Conservation (phyloP, 2,113 vertebrate species). For the Pteropus alecto region DNA sequence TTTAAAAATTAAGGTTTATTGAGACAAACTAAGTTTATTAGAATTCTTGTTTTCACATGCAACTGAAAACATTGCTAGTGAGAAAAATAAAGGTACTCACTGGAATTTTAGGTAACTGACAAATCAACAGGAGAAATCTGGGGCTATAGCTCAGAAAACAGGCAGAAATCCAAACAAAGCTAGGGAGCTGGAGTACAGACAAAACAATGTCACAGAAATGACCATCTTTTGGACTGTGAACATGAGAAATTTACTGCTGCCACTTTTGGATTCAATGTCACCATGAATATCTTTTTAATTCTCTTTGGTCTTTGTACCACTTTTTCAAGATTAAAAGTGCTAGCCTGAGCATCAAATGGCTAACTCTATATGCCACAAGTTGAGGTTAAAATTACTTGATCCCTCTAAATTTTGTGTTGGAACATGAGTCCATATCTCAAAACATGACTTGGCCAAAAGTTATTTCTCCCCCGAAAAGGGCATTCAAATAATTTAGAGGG, state of each 20-base stretch:
- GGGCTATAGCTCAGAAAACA: background rate
- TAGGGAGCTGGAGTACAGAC: background rate
- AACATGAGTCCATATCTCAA: background rate
- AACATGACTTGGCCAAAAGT: background rate
- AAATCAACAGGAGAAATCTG: background rate
- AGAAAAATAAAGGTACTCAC: background rate
- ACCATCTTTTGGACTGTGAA: background rate
- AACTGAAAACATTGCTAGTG: background rate
- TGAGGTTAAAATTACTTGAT: background rate
- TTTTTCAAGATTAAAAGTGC: background rate
- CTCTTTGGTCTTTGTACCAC: background rate
- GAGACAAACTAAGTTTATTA: background rate
- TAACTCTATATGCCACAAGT: background rate
- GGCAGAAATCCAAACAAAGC: background rate
- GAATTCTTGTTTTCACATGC: background rate
- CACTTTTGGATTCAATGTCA: background rate
- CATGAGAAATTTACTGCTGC: background rate
- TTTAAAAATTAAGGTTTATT: background rate
- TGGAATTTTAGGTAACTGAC: background rate
- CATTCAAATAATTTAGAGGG: background rate
- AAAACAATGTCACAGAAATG: background rate
- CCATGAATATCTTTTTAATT: background rate
- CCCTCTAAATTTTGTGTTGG: background rate
- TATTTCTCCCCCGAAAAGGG: background rate
- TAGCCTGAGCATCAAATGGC: background rate